These are phyloP conservation scores for Orius insidiosus DNA, from an alignment of 1,140 invertebrate genomes.

Conservation along the genomic window DNA sequence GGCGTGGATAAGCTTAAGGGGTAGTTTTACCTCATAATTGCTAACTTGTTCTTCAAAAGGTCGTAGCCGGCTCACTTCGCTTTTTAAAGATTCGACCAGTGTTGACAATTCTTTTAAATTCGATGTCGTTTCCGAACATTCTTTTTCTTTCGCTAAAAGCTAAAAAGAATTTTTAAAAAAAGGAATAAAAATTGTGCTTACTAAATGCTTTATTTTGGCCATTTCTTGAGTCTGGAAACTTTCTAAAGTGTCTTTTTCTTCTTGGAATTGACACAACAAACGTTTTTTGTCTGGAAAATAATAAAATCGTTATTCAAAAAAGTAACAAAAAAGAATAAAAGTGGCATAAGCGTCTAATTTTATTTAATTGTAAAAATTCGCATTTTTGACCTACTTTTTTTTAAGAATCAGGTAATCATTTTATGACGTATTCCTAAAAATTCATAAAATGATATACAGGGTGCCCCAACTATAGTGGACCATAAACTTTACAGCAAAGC, in stretches of 20 bases:
- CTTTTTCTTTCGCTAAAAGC: constrained; percentile 34
- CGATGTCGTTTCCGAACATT: constrained; percentile 31
- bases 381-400: too few species aligned
- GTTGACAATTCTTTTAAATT: constrained; percentile 31
- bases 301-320: too few species aligned
- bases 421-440: too few species aligned
- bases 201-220: constrained; percentile 57
- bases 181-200: constrained; percentile 23
- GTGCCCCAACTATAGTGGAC: too few species aligned
- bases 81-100: constrained; percentile 39
- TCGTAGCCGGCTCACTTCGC: constrained; percentile 39
- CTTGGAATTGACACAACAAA: constrained; percentile 34
- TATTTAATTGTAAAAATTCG: too few species aligned
- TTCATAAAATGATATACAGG: too few species aligned
- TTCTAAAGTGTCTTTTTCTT: constrained; percentile 58
- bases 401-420: too few species aligned
- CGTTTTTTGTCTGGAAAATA: constrained; percentile 17
- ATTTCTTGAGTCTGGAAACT: constrained; percentile 56
- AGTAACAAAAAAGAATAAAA: too few species aligned
- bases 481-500: too few species aligned
- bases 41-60: constrained; percentile 43
- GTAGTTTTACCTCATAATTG: constrained; percentile 37
- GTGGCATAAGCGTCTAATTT: too few species aligned
- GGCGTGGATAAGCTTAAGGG: too few species aligned
- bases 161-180: too few species aligned